Conservation (phyloP, 2,113 vertebrate genomes). For the Hippocampus zosterae region DNA sequence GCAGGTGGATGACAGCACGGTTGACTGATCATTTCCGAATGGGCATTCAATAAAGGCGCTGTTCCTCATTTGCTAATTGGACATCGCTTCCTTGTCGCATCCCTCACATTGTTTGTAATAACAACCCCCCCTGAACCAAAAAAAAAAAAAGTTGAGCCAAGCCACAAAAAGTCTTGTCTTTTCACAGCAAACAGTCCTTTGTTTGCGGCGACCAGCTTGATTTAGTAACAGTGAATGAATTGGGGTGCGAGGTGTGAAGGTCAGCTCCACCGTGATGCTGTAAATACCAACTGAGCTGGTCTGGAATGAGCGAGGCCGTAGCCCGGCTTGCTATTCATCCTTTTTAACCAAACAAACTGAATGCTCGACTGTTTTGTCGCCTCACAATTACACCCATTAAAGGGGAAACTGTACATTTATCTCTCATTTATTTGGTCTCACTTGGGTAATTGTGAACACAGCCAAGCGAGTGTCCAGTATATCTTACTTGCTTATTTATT, state of each 20-base stretch:
- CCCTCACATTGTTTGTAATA: constrained; percentile 33
- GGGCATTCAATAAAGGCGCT: constrained; percentile 63
- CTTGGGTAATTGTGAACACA: no score
- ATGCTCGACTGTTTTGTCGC: constrained; percentile 13
- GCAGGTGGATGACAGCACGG: constrained; percentile 74
- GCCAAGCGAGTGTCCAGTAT: no score
- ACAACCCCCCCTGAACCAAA: constrained; percentile 48
- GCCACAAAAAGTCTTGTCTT: constrained; percentile 54
- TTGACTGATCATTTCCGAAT: constrained; percentile 60
- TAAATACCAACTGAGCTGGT: constrained; percentile 52
- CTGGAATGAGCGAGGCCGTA: constrained; percentile 53
- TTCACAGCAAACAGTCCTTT: constrained; percentile 44
- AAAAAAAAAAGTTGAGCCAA: constrained; percentile 50
- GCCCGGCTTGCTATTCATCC: constrained; percentile 41
- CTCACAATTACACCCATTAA: constrained; percentile 32
- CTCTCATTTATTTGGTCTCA: constrained; percentile 21
- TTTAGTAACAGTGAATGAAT: constrained; percentile 52
- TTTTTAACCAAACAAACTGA: constrained; percentile 39
- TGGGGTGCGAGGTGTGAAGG: constrained; percentile 53
- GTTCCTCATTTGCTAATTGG: constrained; percentile 69
- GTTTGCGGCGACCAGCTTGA: constrained; percentile 36
- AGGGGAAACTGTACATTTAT: constrained; percentile 24
- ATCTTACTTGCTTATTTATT: no score
- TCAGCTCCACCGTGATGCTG: constrained; percentile 51
- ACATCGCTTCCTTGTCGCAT: constrained; percentile 47